Percentiles rank a stretch among this genome's conserved stretches.
These are phyloP conservation scores for Oncorhynchus tshawytscha DNA, from an alignment of 2,113 vertebrate species.

Conservation along the genomic window DNA sequence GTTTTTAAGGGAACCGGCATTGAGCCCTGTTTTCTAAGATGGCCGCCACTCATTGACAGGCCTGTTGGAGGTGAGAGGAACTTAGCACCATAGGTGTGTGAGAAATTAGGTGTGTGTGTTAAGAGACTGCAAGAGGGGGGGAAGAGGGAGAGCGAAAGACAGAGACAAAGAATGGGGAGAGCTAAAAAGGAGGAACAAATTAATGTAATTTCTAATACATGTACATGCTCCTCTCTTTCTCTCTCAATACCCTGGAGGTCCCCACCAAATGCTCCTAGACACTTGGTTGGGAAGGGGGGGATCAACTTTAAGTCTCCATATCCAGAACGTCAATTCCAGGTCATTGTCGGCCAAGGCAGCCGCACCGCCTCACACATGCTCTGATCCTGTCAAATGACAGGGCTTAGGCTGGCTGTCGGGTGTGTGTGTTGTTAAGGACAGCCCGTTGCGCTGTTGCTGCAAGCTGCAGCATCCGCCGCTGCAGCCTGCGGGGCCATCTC, in stretches of 20 bases:
- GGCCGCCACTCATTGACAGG: conserved; percentile 3
- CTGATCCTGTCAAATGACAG: conserved; percentile 48
- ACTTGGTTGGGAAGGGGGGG: conserved; percentile 29
- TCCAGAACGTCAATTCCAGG: conserved; percentile 68
- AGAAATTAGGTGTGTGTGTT: not conserved
- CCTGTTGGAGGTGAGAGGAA: conserved; percentile 6
- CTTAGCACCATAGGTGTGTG: not conserved
- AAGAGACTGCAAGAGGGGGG: not conserved
- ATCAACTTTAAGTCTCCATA: conserved; percentile 65
- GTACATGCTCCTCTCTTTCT: conserved; percentile 14
- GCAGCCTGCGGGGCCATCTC: not conserved
- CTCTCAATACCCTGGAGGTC: conserved; percentile 16
- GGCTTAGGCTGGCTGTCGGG: not conserved
- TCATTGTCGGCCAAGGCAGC: conserved; percentile 55
- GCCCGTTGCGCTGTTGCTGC: too few relatives aligned
- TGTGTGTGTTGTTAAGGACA: not conserved
- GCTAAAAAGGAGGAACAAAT: not conserved
- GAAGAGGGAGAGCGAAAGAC: not conserved
- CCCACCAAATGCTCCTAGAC: conserved; percentile 15
- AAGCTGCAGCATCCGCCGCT: not conserved
- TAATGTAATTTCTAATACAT: not conserved
- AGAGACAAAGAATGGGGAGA: not conserved
- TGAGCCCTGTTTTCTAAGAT: conserved; percentile 12
- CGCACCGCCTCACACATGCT: conserved; percentile 44
- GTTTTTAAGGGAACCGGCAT: conserved; percentile 3